phyloP scores from a whole-genome alignment of 2,888 invertebrate genomes.

The Therioaphis trifolii region DNA sequence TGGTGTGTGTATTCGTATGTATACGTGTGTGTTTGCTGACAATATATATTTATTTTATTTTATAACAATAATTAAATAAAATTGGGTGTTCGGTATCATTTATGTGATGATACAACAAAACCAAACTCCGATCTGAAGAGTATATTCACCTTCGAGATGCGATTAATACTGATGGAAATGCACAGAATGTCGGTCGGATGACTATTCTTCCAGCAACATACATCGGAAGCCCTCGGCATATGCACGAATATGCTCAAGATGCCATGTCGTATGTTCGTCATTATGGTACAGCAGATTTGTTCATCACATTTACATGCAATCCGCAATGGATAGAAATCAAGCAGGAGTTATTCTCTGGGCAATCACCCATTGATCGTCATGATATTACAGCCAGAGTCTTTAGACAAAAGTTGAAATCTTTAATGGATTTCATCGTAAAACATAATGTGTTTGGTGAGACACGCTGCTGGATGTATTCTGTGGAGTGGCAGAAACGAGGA shows the following conservation, averaged over 20 bases:
- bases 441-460: too few species aligned
- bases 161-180: constrained; percentile 63
- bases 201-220: constrained; percentile 67
- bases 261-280: constrained; percentile 61
- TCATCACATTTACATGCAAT: too few species aligned
- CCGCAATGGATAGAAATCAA: background rate
- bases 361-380: constrained; percentile 15
- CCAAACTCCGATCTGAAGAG: constrained; percentile 22
- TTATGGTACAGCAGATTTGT: too few species aligned
- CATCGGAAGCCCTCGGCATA: constrained; percentile 66
- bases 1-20: too few species aligned
- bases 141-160: constrained; percentile 65
- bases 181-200: constrained; percentile 63
- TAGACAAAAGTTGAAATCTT: background rate
- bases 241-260: constrained; percentile 68
- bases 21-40: too few species aligned
- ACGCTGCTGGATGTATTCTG: too few species aligned
- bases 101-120: too few species aligned
- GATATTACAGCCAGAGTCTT: constrained; percentile 7
- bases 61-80: too few species aligned
- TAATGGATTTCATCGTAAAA: background rate
- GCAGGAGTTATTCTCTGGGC: background rate
- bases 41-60: too few species aligned
- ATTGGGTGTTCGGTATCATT: too few species aligned
- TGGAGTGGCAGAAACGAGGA: too few species aligned